phyloP scores from a whole-genome alignment of 2,888 invertebrate species.

The Peribatodes rhomboidaria region DNA sequence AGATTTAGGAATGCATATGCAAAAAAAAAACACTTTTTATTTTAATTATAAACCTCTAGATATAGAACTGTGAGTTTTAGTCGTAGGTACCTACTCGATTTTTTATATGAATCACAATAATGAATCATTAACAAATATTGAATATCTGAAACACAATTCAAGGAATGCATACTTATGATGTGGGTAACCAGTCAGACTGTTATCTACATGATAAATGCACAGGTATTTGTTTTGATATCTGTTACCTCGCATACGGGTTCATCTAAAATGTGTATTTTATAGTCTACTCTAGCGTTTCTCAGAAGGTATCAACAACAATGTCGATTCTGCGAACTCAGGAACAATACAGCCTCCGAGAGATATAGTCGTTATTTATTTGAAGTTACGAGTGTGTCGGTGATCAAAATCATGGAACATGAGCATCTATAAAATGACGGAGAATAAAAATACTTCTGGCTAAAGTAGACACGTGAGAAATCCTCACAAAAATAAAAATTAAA shows the following conservation, averaged over 20 bases:
- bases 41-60: too few relatives aligned
- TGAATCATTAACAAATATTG: too few relatives aligned
- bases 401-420: background rate
- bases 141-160: background rate
- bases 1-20: too few relatives aligned
- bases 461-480: too few relatives aligned
- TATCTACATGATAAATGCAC: background rate
- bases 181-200: background rate
- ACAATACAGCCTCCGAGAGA: background rate
- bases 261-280: slow-evolving; percentile 2
- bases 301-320: slow-evolving; percentile 14
- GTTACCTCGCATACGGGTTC: slow-evolving; percentile 5
- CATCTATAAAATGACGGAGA: too few relatives aligned
- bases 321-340: slow-evolving; percentile 16
- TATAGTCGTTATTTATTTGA: background rate
- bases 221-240: slow-evolving; percentile 2
- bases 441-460: too few relatives aligned
- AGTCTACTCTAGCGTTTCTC: slow-evolving; percentile 7
- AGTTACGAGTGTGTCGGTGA: background rate
- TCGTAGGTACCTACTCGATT: too few relatives aligned
- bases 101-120: too few relatives aligned
- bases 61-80: too few relatives aligned
- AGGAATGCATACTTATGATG: background rate
- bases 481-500: too few relatives aligned
- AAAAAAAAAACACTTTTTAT: too few relatives aligned